A percentile compares a stretch with the other conserved stretches of the same genome.
Conservation (phyloP, 2,888 invertebrate genomes). For the Drosophila antonietae region DNA sequence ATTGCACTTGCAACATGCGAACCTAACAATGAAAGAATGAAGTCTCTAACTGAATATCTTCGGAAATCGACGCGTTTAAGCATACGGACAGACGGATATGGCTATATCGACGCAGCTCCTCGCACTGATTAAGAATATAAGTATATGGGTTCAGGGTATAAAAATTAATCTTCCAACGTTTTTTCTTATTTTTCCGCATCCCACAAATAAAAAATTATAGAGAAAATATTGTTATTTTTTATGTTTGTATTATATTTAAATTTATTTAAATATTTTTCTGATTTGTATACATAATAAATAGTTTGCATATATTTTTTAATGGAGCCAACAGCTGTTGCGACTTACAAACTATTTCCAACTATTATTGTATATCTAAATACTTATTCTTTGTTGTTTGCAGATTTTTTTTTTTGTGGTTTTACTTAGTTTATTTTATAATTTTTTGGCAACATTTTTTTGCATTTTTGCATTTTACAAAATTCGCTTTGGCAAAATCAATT, state of each 20-base stretch:
- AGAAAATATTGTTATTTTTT: neutral
- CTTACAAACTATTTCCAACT: constrained; percentile 66
- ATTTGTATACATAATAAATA: constrained; percentile 57
- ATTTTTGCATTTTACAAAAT: constrained; percentile 46
- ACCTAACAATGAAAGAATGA: too few species aligned
- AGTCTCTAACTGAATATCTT: too few species aligned
- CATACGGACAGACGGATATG: too few species aligned
- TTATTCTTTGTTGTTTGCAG: constrained; percentile 14
- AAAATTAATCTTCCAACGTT: neutral
- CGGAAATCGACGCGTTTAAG: too few species aligned
- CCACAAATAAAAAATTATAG: neutral
- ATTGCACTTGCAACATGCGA: too few species aligned
- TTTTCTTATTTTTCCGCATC: neutral
- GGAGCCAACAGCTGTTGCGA: constrained; percentile 49
- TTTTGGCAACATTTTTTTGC: constrained; percentile 32
- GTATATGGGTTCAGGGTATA: too few species aligned
- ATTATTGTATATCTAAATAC: constrained; percentile 47
- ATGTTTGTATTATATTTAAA: constrained; percentile 48
- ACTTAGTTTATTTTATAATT: constrained; percentile 1
- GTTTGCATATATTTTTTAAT: constrained; percentile 50
- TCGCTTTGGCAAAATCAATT: constrained; percentile 59
- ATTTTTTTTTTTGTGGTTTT: constrained; percentile 1
- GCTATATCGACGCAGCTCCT: too few species aligned
- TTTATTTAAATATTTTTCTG: constrained; percentile 51
- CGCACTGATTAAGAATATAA: too few species aligned